Evolutionary conservation across 2,113 vertebrate genomes (phyloP), one percentile per base, ranked within the genome.

Genomic region (Neotoma lepida): DNA sequence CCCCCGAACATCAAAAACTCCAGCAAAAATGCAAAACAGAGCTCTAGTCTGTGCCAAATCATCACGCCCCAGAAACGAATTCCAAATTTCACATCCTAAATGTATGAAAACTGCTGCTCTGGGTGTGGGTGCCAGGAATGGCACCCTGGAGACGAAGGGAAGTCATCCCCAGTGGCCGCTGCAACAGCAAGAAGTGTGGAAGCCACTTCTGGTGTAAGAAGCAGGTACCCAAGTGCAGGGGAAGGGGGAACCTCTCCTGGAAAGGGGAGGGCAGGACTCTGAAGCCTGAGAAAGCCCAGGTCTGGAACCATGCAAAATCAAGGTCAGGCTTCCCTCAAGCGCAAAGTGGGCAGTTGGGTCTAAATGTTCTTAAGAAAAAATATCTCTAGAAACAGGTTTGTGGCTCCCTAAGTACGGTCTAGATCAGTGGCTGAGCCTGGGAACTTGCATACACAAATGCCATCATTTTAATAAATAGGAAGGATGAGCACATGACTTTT

Each of bases 1-100:
- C 71, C 46, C 26, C 44, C 20, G 46, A 90, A 90, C 63, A 94
- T 88, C 86, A 39, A 81, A 95, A 88, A 86, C 39, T 39, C 51
- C 70, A 89, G 46, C 84, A 58, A 51, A 90, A 94, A 92, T 66
- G 46, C 41, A 93, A 77, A 94, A 91, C 44, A 70, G n/a, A 89
- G 77, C 28, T 92, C 58, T 90, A 24, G 35, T 22, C 10, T 9
- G 14, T 22, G 86, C 41, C 93, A 49, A 87, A 90, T 80, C 22
- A 18, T 86, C 44, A 58, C 13, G 12, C 9, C 49, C 68, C n/a
- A 18, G 66, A 56, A 90, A 93, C 1, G 9, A 17, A 28, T 30
- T 73, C 88, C 71, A 73, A 68, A 33, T 39, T 73, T 78, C n/a
- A 41, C n/a, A 10, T 76, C 87, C 63, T 80, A 39, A n/a, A 54